Evolutionary conservation across 1,140 invertebrate species (phyloP).

Genomic region (Fragariocoptes setiger): DNA sequence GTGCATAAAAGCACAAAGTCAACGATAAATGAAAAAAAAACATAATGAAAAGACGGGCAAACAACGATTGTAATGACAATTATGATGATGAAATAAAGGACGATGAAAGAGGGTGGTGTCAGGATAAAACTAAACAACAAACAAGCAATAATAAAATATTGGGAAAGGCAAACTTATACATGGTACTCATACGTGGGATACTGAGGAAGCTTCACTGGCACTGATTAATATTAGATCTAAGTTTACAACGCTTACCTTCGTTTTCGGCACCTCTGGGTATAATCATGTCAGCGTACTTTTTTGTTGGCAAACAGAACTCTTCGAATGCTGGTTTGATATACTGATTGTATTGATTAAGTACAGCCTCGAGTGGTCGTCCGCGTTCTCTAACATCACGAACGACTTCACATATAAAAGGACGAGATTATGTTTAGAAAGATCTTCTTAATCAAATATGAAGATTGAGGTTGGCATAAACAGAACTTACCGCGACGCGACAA

Average conservation of each 20-base stretch:
- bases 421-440: conserved; percentile 3
- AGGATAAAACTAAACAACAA: no score
- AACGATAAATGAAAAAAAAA: no score
- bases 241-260: conserved; percentile 32
- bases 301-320: conserved; percentile 93
- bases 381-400: conserved; percentile 73
- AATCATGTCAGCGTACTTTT: conserved; percentile 97
- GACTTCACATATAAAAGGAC: conserved; percentile 24
- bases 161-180: no score
- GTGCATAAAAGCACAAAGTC: no score
- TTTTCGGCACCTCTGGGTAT: conserved; percentile 90
- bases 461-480: conserved; percentile 1
- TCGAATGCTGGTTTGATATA: conserved; percentile 96
- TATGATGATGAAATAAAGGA: no score
- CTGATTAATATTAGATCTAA: no score
- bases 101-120: no score
- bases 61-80: no score
- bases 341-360: conserved; percentile 81
- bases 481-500: conserved; percentile 55
- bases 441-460: neutral
- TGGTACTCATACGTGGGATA: no score
- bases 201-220: no score
- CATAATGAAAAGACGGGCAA: no score
- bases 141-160: no score
- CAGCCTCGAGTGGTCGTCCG: conserved; percentile 64